Conservation (phyloP, 2,797 vertebrate species). For the Brachyalestes nurse region DNA sequence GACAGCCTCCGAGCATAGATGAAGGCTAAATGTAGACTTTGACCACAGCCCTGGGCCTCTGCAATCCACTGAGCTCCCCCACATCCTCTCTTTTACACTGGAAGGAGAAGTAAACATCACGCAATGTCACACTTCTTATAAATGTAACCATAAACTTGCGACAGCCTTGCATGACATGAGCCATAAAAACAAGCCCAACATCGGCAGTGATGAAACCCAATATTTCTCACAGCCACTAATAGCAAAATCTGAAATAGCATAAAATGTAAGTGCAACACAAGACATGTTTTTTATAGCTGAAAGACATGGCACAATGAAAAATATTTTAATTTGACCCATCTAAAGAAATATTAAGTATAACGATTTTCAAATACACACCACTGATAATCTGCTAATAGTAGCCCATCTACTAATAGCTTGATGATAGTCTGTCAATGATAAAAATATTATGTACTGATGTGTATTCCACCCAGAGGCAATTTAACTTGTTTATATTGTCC, state of each 20-base stretch:
- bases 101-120: conserved; percentile 50
- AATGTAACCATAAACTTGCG: conserved; percentile 40
- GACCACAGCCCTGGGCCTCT: conserved; percentile 43
- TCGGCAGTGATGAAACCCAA: not conserved
- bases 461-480: too few relatives aligned
- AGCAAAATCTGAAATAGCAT: not conserved
- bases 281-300: not conserved
- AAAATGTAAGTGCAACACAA: not conserved
- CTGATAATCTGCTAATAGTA: too few relatives aligned
- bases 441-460: too few relatives aligned
- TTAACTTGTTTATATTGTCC: too few relatives aligned
- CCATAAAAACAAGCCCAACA: conserved; percentile 7
- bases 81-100: conserved; percentile 40
- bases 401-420: too few relatives aligned
- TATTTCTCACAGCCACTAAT: not conserved
- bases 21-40: conserved; percentile 46
- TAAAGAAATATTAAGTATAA: too few relatives aligned
- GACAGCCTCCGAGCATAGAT: conserved; percentile 40
- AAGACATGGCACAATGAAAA: not conserved
- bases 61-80: conserved; percentile 43
- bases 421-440: too few relatives aligned
- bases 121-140: conserved; percentile 39
- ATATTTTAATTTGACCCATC: too few relatives aligned
- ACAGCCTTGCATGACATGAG: not conserved
- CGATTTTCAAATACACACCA: too few relatives aligned